These are phyloP conservation scores for Plebejus melissa DNA, from an alignment of 2,888 invertebrate genomes.

Conservation along the genomic window DNA sequence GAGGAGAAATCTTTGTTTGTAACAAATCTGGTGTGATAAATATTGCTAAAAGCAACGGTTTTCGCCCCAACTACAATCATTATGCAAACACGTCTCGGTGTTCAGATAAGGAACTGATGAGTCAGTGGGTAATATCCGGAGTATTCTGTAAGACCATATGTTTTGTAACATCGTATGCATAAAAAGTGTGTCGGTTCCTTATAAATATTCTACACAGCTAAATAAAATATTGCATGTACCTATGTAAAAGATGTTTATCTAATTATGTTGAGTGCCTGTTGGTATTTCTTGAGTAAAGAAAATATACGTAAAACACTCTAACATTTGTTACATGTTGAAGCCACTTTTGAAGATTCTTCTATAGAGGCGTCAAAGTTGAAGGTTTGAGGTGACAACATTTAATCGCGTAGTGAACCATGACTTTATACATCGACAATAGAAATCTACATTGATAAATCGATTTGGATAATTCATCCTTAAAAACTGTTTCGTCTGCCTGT, in stretches of 20 bases:
- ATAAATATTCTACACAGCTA: slow-evolving; percentile 32
- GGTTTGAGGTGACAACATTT: slow-evolving; percentile 2
- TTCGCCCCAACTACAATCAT: slow-evolving; percentile 33
- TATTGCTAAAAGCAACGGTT: slow-evolving; percentile 17
- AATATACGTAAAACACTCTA: neutral
- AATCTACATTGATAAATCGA: slow-evolving; percentile 14
- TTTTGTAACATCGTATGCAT: slow-evolving; percentile 55
- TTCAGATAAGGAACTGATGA: slow-evolving; percentile 61
- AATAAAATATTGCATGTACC: neutral
- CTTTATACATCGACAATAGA: slow-evolving; percentile 10
- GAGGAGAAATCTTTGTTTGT: slow-evolving; percentile 3
- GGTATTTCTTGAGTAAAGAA: neutral
- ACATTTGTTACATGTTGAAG: neutral
- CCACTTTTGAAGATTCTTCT: neutral
- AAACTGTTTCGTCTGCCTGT: slow-evolving; percentile 57
- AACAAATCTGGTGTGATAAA: neutral
- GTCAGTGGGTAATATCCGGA: slow-evolving; percentile 62
- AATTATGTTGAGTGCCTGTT: neutral
- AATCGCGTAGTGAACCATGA: slow-evolving; percentile 2
- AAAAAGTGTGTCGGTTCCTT: slow-evolving; percentile 55
- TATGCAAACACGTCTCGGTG: slow-evolving; percentile 55
- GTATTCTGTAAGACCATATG: slow-evolving; percentile 60
- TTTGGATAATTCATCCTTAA: slow-evolving; percentile 35
- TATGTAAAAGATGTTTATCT: slow-evolving; percentile 23
- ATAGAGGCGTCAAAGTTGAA: neutral